Evolutionary conservation across 2,113 vertebrate genomes (phyloP).

Genomic region (Phyllostomus hastatus): DNA sequence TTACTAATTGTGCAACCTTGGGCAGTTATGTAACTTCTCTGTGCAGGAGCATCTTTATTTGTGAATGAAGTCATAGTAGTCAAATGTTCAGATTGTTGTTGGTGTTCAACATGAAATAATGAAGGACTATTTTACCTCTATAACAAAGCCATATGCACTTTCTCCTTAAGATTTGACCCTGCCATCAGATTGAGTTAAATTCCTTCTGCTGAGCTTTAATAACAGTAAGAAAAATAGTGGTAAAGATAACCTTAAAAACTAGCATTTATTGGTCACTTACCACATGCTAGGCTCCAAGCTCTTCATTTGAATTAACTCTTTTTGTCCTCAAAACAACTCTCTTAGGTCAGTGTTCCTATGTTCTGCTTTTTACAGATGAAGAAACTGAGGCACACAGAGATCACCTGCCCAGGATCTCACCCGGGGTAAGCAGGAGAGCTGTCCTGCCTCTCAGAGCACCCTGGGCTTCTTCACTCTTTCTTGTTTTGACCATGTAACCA

Average conservation of each 20-base stretch:
- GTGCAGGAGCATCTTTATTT: not conserved
- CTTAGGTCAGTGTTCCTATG: not conserved
- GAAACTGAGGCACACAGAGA: not conserved
- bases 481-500: not conserved
- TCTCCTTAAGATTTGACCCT: not conserved
- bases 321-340: not conserved
- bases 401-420: not conserved
- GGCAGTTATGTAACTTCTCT: not conserved
- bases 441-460: not conserved
- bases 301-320: not conserved
- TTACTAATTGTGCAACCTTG: not conserved
- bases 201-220: not conserved
- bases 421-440: not conserved
- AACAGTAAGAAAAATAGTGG: not conserved
- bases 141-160: not conserved
- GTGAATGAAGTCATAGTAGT: not conserved
- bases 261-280: not conserved
- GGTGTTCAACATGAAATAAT: not conserved
- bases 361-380: not conserved
- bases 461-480: not conserved
- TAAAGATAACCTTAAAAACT: not conserved
- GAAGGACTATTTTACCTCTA: not conserved
- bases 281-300: not conserved
- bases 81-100: not conserved
- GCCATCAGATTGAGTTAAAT: not conserved